These are phyloP conservation scores for Cryptoprocta ferox DNA, from an alignment of 2,797 vertebrate genomes.

Conservation along the genomic window DNA sequence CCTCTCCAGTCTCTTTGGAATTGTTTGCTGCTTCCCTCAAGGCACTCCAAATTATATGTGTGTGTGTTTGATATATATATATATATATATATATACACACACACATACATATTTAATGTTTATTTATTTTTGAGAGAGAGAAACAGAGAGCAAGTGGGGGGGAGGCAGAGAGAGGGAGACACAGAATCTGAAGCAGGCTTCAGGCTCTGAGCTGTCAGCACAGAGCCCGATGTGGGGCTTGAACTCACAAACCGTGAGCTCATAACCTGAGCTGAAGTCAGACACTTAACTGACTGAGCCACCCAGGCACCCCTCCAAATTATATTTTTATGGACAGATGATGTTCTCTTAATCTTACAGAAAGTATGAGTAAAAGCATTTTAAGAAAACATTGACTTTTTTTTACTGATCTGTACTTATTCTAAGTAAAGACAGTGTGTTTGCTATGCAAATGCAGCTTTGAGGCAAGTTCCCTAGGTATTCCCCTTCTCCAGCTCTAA, in stretches of 20 bases:
- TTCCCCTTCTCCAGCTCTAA: neutral
- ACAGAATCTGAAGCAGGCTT: no score
- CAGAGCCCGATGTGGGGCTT: no score
- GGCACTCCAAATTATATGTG: conserved; percentile 21
- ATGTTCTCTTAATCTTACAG: conserved; percentile 58
- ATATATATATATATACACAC: no score
- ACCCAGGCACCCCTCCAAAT: neutral
- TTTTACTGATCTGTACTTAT: conserved; percentile 57
- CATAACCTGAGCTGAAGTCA: no score
- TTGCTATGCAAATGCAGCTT: conserved; percentile 60
- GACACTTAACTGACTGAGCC: no score
- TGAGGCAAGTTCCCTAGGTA: conserved; percentile 18
- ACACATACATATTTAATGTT: no score
- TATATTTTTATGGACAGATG: conserved; percentile 49
- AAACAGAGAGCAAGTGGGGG: no score
- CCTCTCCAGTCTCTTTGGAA: conserved; percentile 18
- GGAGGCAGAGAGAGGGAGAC: no score
- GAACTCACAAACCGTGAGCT: no score
- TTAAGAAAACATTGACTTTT: conserved; percentile 50
- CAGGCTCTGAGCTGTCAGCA: no score
- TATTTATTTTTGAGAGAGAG: no score
- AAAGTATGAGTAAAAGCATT: conserved; percentile 52
- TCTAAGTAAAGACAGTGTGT: conserved; percentile 50
- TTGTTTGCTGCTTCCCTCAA: neutral
- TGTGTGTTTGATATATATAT: no score